Base-by-base conservation (phyloP, 1,140 invertebrate genomes). In the Dreissena polymorpha region DNA sequence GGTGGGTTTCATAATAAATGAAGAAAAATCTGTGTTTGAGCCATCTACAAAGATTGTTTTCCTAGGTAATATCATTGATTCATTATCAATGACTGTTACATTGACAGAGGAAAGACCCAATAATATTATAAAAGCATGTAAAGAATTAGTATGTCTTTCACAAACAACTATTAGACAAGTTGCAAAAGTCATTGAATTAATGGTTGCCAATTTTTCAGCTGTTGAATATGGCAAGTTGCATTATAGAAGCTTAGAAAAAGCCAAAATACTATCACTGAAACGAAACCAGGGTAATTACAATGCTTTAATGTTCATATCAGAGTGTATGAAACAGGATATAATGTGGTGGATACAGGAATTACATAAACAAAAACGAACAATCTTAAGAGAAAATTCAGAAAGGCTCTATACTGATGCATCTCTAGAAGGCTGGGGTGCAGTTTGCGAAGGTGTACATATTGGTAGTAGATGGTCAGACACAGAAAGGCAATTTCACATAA, bases 1-100 rank as follows among this genome's bases (percentile, higher is more conserved):
- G 14, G 25, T 85, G 13, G 86, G 83, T 27, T 88, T 86, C 83
- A 49, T 83, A 1, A 71, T 86, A 23, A 60, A 86, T 77, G 0
- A 55, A 21, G 68, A 73, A 64, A 86, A 86, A 23, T 86, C 74
- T 18, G 69, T 83, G 21, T 55, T 74, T 27, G 25, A 23, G 16
- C 79, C 85, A 57, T 53, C 39, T 13, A 53, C 23, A 23, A 75
- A 70, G 23, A 63, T 16, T 21, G 25, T 27, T 78, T 60, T 63
- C 65, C 82, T 18, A n/a, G 79, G 79, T 18, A 78, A 79, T 51
- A 53, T 74, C 49, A 68, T 85, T 10, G 63, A 87, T 64, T 84
- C 71, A 21, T 65, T 55, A 21, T 57, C 67, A 25, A 84, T 86
- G 85, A 75, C 49, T 53, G 77, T 84, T 6, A 51, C 18, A 49